Evolutionary conservation across 1,140 invertebrate species (phyloP).

Genomic region (Tenebrio molitor): DNA sequence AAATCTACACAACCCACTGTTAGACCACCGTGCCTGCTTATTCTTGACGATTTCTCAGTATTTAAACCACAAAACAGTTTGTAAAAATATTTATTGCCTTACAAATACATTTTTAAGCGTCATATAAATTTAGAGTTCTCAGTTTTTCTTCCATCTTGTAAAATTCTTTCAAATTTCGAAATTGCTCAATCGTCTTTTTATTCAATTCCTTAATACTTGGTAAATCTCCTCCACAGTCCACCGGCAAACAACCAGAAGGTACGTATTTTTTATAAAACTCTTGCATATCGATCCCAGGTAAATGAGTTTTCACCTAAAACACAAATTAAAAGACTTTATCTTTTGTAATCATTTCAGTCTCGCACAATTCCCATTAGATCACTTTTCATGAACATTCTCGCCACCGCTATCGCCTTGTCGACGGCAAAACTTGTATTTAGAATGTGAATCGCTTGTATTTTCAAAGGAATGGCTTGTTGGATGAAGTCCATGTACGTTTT

Average conservation of each 20-base stretch:
- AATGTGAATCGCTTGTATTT: conserved; percentile 74
- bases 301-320: conserved; percentile 67
- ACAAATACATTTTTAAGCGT: too few relatives aligned
- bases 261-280: conserved; percentile 65
- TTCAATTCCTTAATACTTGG: conserved; percentile 64
- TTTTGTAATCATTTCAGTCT: too few relatives aligned
- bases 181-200: conserved; percentile 60
- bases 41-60: too few relatives aligned
- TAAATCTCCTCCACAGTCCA: conserved; percentile 68
- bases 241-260: conserved; percentile 67
- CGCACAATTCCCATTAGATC: too few relatives aligned
- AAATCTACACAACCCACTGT: too few relatives aligned
- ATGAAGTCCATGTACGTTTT: conserved; percentile 68
- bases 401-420: conserved; percentile 73
- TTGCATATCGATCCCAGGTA: conserved; percentile 62
- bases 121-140: too few relatives aligned
- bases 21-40: too few relatives aligned
- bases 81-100: too few relatives aligned
- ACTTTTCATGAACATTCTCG: conserved; percentile 76
- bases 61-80: too few relatives aligned
- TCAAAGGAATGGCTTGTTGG: conserved; percentile 73
- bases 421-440: conserved; percentile 75
- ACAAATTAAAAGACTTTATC: too few relatives aligned
- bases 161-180: conserved; percentile 64
- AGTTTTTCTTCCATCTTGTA: conserved; percentile 65